Base-by-base conservation (phyloP, 2,797 vertebrate species). In the Hylomyscus alleni region DNA sequence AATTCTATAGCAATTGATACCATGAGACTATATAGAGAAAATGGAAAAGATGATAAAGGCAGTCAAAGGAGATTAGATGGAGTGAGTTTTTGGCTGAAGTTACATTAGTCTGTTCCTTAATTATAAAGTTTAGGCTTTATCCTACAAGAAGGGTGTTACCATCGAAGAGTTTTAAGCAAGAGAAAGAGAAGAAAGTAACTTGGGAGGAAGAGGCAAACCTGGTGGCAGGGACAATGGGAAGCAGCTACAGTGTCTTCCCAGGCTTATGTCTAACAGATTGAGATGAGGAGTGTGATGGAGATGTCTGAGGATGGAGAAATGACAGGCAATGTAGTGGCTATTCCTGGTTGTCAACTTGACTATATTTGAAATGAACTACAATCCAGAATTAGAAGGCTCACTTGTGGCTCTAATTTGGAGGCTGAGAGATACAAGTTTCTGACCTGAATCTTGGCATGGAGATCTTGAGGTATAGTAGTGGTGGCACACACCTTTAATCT, bases 311-410 rank as follows among this genome's bases (percentile, higher is more conserved):
- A 37, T 12, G 26, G 13, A 90, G 89, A 82, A 72, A n/a, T 34
- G 34, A 3, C 56, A 29, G 54, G 34, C 1, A n/a, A 17, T 2
- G 24, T 1, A n/a, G 15, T n/a, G n/a, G n/a, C n/a, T n/a, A n/a
- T n/a, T n/a, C n/a, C n/a, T n/a, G n/a, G n/a, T n/a, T n/a, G n/a
- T n/a, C n/a, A n/a, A n/a, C n/a, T n/a, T n/a, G n/a, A n/a, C n/a
- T n/a, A n/a, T n/a, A n/a, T n/a, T n/a, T n/a, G n/a, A n/a, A n/a
- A n/a, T n/a, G n/a, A n/a, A n/a, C n/a, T n/a, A n/a, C n/a, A n/a
- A n/a, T n/a, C n/a, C n/a, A n/a, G n/a, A n/a, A n/a, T n/a, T n/a
- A n/a, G n/a, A n/a, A n/a, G n/a, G n/a, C n/a, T n/a, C n/a, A n/a
- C n/a, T n/a, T n/a, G n/a, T n/a, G n/a, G n/a, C n/a, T n/a, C n/a